phyloP scores from a whole-genome alignment of 2,113 vertebrate genomes.

The Danio rerio region DNA sequence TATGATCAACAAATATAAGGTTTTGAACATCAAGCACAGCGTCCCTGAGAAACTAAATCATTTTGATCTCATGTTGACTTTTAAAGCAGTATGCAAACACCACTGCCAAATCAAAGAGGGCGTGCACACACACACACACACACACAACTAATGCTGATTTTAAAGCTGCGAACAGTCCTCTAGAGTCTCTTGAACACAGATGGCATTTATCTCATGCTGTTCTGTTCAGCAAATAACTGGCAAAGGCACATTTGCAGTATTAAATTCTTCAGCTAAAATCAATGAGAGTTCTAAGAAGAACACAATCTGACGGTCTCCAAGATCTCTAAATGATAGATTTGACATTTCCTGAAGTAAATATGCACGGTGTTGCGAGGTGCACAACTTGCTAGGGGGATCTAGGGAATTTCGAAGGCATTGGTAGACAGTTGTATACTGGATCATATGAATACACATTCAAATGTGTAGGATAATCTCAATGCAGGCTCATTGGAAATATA shows the following conservation, averaged over 20 bases:
- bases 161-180: not conserved
- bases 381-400: too few relatives aligned
- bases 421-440: too few relatives aligned
- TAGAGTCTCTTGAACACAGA: conserved; percentile 14
- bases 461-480: too few relatives aligned
- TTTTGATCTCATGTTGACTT: not conserved
- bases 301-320: not conserved
- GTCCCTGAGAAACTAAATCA: not conserved
- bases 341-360: not conserved
- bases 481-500: too few relatives aligned
- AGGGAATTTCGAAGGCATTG: too few relatives aligned
- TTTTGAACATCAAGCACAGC: not conserved
- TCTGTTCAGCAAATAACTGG: not conserved
- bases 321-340: not conserved
- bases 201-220: not conserved
- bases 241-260: conserved; percentile 7
- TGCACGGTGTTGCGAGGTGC: not conserved
- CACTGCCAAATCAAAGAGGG: not conserved
- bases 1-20: not conserved
- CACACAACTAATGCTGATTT: not conserved
- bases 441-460: too few relatives aligned
- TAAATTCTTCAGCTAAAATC: not conserved
- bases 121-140: not conserved
- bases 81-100: not conserved
- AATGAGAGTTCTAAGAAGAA: not conserved